phyloP scores from a whole-genome alignment of 1,140 invertebrate genomes.

The Lordiphosa clarofinis region DNA sequence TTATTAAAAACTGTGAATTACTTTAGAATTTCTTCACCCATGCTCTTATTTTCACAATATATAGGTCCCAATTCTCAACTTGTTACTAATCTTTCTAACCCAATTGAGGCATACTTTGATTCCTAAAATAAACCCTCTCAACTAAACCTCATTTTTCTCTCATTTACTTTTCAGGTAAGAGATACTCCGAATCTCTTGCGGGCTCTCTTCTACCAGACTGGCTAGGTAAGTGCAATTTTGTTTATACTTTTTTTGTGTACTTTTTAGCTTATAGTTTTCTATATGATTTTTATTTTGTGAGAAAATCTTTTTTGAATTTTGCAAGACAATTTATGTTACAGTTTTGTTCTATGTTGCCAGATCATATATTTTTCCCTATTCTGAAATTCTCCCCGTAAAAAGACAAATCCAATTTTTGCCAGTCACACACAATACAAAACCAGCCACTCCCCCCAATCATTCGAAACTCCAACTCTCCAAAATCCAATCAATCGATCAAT shows the following conservation, averaged over 20 bases:
- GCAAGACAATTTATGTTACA: constrained; percentile 17
- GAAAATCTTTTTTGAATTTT: constrained; percentile 46
- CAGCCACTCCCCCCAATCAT: constrained; percentile 2
- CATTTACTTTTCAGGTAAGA: constrained; percentile 76
- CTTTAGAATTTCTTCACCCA: no score
- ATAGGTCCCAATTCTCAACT: not conserved
- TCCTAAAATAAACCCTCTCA: not conserved
- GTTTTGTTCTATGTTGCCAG: constrained; percentile 55
- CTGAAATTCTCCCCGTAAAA: constrained; percentile 15
- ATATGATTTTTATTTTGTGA: constrained; percentile 46
- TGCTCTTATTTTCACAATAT: not conserved
- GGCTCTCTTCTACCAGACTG: constrained; percentile 80
- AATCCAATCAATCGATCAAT: constrained; percentile 16
- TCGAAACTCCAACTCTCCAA: constrained; percentile 7
- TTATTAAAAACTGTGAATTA: no score
- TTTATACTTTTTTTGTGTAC: constrained; percentile 55
- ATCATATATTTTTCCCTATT: constrained; percentile 35
- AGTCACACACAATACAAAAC: constrained; percentile 24
- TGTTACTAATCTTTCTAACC: not conserved
- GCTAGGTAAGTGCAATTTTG: constrained; percentile 79
- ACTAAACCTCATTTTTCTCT: constrained; percentile 38
- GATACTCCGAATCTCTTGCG: constrained; percentile 80
- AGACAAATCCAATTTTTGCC: constrained; percentile 25
- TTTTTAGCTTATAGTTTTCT: constrained; percentile 63
- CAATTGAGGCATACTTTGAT: constrained; percentile 21